Conservation (phyloP, 2,888 invertebrate species). For the Himalopsyche tibetana region DNA sequence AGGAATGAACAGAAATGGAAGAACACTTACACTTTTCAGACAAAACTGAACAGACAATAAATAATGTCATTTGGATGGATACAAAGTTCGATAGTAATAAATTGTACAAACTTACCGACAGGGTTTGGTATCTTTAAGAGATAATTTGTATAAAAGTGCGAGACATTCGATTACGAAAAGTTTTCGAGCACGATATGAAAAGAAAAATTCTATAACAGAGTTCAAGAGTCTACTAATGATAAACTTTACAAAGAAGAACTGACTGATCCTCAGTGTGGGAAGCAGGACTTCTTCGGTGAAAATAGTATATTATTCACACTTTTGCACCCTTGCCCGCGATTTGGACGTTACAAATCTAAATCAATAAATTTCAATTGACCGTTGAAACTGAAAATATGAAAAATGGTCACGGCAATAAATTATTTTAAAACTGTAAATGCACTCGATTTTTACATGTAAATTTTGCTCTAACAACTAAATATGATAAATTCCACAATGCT, state of each 20-base stretch:
- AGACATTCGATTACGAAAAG: not conserved
- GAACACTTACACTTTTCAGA: not conserved
- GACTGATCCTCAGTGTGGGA: slow-evolving; percentile 37
- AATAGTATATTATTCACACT: slow-evolving; percentile 4
- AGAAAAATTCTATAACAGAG: not conserved
- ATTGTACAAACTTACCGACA: not conserved
- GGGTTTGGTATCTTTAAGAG: not conserved
- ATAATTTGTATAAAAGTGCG: slow-evolving; percentile 16
- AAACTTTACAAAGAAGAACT: not conserved
- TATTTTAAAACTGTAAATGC: not conserved
- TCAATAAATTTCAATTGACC: not conserved
- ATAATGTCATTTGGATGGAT: not conserved
- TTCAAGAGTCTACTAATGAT: not conserved
- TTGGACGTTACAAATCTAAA: slow-evolving; percentile 32
- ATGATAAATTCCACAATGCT: slow-evolving; percentile 6
- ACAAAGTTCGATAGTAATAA: not conserved
- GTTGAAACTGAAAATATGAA: slow-evolving; percentile 9
- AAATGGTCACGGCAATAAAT: slow-evolving; percentile 6
- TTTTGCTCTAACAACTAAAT: not conserved
- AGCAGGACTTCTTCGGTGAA: not conserved
- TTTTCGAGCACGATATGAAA: not conserved
- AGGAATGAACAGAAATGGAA: slow-evolving; percentile 42
- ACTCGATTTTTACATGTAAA: not conserved
- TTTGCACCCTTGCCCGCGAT: slow-evolving; percentile 48
- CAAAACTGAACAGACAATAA: not conserved